A percentile compares a stretch with the other conserved stretches of the same genome.
Evolutionary conservation across 2,113 vertebrate species (phyloP).

Genomic region (Stegastes partitus): DNA sequence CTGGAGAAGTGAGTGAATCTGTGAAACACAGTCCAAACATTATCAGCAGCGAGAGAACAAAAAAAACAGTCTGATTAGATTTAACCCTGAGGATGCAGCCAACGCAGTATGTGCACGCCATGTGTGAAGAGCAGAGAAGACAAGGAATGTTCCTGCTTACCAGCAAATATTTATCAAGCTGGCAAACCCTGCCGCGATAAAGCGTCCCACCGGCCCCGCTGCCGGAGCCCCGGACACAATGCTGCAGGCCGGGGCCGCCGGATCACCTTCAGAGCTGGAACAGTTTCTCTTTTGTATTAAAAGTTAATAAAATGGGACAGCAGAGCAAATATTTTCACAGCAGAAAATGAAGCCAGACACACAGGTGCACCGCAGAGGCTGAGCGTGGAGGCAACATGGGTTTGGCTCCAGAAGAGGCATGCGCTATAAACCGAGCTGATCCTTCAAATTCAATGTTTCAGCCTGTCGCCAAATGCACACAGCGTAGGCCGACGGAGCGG

Average conservation of each 20-base stretch:
- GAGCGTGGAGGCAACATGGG: constrained; percentile 50
- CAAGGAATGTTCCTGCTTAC: constrained; percentile 33
- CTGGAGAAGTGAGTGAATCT: constrained; percentile 8
- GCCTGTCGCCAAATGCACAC: constrained; percentile 14
- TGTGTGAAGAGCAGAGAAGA: constrained; percentile 51
- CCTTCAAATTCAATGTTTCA: constrained; percentile 50
- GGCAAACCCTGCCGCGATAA: constrained; percentile 13
- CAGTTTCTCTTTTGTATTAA: constrained; percentile 75
- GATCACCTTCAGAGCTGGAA: constrained; percentile 64
- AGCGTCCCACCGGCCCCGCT: neutral
- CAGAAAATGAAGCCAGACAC: constrained; percentile 62
- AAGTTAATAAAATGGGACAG: constrained; percentile 77
- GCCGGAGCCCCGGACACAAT: constrained; percentile 17
- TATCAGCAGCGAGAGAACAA: constrained; percentile 20
- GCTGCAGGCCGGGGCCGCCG: neutral
- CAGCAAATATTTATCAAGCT: constrained; percentile 56
- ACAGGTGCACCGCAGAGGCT: constrained; percentile 75
- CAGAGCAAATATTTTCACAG: constrained; percentile 77
- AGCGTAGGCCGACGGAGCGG: constrained; percentile 9
- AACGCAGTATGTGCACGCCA: constrained; percentile 34
- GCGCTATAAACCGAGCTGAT: constrained; percentile 39
- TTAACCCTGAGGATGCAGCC: constrained; percentile 16
- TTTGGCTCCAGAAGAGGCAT: constrained; percentile 50
- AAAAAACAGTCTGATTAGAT: constrained; percentile 43
- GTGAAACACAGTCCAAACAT: constrained; percentile 33